Base-by-base conservation (phyloP, 1,140 invertebrate genomes). In the Atta cephalotes region DNA sequence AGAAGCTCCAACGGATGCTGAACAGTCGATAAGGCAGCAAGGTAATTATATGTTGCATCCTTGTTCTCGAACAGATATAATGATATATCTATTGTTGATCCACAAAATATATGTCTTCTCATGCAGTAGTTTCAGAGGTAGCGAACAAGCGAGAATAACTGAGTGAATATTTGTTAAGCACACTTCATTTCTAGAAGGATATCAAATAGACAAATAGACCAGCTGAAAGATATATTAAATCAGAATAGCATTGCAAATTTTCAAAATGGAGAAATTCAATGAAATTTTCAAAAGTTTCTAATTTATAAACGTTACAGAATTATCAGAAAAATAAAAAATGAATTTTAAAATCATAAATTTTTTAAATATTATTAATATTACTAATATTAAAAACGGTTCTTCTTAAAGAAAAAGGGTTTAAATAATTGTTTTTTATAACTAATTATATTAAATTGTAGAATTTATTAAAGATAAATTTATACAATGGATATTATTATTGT, bases 21-120 rank as follows among this genome's bases (percentile, higher is more conserved):
- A 71, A 10, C 76, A n/a, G 91, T 85, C 91, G 91, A 92, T 91
- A 92, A 91, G 25, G 87, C n/a, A 92, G 89, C 49, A 77, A 49
- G 21, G 9, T 66, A 53, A 35, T 56, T 53, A 56, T 71, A n/a
- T 58, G 45, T 60, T 31, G 21, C 21, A 5, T 12, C 6, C 10
- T 62, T 81, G 60, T 45, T 60, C 58, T 87, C 28, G 16, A 70
- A 5, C 1, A 5, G 10, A 7, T n/a, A 35, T 60, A 39, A 71
- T 51, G 60, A 80, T 39, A 21, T 53, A 35, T 9, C 62, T 21
- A 18, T 79, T 45, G 53, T 90, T 87, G 85, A 87, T 62, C 60
- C 9, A 87, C n/a, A 68, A 90, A 90, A 18, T 71, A 18, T 53
- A 60, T 53, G 14, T 35, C 56, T 51, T 28, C 31, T 71, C 3